Percentiles rank a stretch among this genome's conserved stretches.
phyloP scores from a whole-genome alignment of 2,797 vertebrate genomes.

The Myiothlypis chrysogaster region DNA sequence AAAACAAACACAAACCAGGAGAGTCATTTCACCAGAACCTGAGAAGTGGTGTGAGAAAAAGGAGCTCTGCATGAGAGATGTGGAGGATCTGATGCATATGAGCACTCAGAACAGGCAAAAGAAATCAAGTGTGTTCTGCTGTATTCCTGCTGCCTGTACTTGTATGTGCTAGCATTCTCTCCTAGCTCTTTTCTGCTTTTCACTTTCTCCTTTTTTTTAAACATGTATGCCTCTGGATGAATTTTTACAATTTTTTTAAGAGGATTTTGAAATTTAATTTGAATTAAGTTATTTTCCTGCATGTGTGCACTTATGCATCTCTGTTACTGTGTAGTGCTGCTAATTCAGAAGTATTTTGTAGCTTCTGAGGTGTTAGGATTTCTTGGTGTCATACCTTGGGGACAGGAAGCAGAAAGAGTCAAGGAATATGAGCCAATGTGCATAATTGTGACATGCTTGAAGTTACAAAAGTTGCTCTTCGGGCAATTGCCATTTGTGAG shows the following conservation, averaged over 20 bases:
- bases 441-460: not conserved
- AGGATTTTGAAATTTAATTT: not conserved
- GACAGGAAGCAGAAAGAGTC: rapidly evolving
- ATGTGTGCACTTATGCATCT: rapidly evolving
- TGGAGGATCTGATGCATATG: not conserved
- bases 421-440: not conserved
- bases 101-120: not conserved
- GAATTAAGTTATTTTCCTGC: not conserved
- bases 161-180: not conserved
- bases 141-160: not conserved
- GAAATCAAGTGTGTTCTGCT: not conserved
- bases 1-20: not conserved
- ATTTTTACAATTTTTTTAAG: not conserved
- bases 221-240: not conserved
- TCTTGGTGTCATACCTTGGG: not conserved
- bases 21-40: not conserved
- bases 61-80: not conserved
- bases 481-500: not conserved
- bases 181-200: not conserved
- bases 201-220: not conserved
- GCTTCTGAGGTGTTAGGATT: not conserved
- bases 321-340: not conserved
- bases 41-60: not conserved
- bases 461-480: not conserved
- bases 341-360: not conserved